Base-by-base conservation (phyloP, 2,113 vertebrate species). In the Austrofundulus limnaeus region DNA sequence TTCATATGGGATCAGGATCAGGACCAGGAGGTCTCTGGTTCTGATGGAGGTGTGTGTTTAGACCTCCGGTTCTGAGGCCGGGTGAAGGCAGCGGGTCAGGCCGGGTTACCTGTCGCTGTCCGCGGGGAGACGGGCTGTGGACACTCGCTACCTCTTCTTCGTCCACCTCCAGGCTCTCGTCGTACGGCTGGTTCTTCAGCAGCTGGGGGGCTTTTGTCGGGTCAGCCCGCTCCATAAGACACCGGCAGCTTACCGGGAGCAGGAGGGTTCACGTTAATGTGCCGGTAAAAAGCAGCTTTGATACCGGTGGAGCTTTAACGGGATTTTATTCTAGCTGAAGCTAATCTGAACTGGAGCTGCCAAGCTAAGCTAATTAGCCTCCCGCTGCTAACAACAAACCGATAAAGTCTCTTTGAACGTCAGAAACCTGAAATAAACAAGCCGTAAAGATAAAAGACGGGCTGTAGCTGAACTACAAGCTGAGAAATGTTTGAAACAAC, bases 141-240 rank as follows among this genome's bases (percentile, higher is more conserved):
- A 91, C 61, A 62, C 93, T 92, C 41, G 87, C 78, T 2, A 93
- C 85, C 68, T 95, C 91, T 60, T 95, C 94, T 0, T 91, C 64
- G 73, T 95, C 95, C n/a, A 95, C 89, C 13, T 97, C 96, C 83
- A 96, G 84, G 48, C 93, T 95, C 82, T 97, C 96, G 88, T 96
- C 96, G 60, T 95, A 97, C 0, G 90, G 94, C 82, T 95, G 95
- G 85, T 96, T 95, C 58, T 90, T 87, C 19, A 94, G 81, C 46
- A 94, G 77, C 41, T 82, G 83, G 61, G 85, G 82, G 54, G 52
- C 70, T 37, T 1, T 81, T 0, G 17, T 42, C 23, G 83, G 62
- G 58, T 67, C 64, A 2, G 23, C 2, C 25, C 62, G 72, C 72
- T 86, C 75, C 86, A 84, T 86, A 0, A 13, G 67, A 23, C 51